Percentiles rank a stretch among this genome's conserved stretches.
phyloP scores from a whole-genome alignment of 2,888 invertebrate species.

The Hoplodrina ambigua region DNA sequence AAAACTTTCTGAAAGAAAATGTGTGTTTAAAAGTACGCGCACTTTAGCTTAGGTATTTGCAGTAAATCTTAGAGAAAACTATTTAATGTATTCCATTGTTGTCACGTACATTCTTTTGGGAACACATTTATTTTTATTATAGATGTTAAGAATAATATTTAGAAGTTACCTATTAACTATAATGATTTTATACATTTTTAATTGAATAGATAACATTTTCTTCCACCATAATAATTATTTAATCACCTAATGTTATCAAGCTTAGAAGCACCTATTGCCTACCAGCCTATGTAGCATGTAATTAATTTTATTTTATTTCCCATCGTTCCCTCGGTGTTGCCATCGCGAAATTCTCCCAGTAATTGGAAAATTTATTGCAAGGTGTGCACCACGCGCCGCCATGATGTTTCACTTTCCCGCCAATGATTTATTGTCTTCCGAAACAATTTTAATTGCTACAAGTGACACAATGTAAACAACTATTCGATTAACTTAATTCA shows the following conservation, averaged over 20 bases:
- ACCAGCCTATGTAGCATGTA: slow-evolving; percentile 59
- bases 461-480: slow-evolving; percentile 90
- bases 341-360: slow-evolving; percentile 83
- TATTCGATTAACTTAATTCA: slow-evolving; percentile 90
- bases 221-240: slow-evolving; percentile 5
- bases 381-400: slow-evolving; percentile 83
- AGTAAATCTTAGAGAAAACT: slow-evolving; percentile 11
- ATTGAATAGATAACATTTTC: neutral
- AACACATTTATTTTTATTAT: neutral
- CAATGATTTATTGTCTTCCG: slow-evolving; percentile 89
- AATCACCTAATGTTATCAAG: slow-evolving; percentile 20
- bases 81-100: slow-evolving; percentile 23
- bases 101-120: neutral
- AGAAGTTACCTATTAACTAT: too few species aligned
- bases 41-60: neutral
- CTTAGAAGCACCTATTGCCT: slow-evolving; percentile 41
- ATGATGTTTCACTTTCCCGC: slow-evolving; percentile 89
- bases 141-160: neutral
- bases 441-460: slow-evolving; percentile 90
- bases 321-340: slow-evolving; percentile 76
- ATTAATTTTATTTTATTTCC: slow-evolving; percentile 87
- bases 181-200: too few species aligned
- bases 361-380: slow-evolving; percentile 90
- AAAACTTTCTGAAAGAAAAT: slow-evolving; percentile 23
- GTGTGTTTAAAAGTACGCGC: neutral